phyloP scores from a whole-genome alignment of 2,797 vertebrate species.

The Heteromormyrus szaboi region DNA sequence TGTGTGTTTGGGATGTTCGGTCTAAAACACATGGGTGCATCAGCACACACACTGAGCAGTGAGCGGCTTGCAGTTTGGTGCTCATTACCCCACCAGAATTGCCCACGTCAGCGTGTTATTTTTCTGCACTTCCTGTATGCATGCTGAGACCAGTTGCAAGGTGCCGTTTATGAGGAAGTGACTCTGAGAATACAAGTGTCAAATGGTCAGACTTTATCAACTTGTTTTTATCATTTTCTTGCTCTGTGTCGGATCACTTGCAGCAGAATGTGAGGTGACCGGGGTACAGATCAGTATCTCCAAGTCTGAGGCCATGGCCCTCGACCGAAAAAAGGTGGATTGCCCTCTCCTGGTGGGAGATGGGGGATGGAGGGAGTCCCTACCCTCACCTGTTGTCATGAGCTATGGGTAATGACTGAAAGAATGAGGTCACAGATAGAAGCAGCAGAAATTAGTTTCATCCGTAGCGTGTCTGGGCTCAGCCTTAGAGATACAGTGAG shows the following conservation, averaged over 20 bases:
- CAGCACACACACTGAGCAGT: too few species aligned
- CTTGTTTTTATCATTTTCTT: neutral
- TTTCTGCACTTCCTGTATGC: conserved; percentile 7
- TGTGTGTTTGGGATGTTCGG: neutral
- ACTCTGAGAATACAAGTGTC: neutral
- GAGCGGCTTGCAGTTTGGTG: too few species aligned
- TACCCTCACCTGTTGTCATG: neutral
- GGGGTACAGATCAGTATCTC: neutral
- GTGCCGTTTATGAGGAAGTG: conserved; percentile 1
- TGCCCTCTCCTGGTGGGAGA: neutral
- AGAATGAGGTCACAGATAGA: neutral
- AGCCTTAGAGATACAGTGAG: too few species aligned
- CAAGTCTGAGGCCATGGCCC: neutral
- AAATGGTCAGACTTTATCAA: neutral
- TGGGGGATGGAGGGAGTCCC: neutral
- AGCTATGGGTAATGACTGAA: neutral
- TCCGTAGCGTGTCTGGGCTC: neutral
- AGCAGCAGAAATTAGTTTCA: neutral
- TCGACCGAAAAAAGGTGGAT: neutral
- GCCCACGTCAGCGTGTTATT: neutral
- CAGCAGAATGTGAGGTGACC: neutral
- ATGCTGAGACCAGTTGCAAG: neutral
- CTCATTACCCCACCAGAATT: neutral
- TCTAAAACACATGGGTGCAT: neutral
- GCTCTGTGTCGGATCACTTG: neutral